Percentiles rank a stretch among this genome's conserved stretches.
phyloP scores from a whole-genome alignment of 2,113 vertebrate species.

The Rhabdornis inornatus region DNA sequence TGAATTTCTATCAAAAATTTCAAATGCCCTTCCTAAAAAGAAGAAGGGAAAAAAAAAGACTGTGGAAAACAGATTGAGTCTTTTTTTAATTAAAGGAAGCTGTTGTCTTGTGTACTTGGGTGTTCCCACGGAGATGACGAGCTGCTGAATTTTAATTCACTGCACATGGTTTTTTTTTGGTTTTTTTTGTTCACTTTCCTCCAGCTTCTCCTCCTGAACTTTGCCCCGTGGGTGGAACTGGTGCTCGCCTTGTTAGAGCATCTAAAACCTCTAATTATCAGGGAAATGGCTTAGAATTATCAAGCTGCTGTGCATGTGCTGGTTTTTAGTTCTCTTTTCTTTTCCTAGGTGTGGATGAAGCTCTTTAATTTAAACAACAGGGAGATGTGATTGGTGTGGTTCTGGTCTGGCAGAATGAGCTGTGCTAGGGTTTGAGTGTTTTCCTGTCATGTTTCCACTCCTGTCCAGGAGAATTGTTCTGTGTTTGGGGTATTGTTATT shows the following conservation, averaged over 20 bases:
- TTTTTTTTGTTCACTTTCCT: not conserved
- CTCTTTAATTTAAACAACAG: not conserved
- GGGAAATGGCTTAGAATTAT: not conserved
- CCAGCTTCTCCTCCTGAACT: not conserved
- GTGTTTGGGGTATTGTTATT: not conserved
- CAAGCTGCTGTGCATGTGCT: not conserved
- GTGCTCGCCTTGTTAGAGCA: conserved; percentile 12
- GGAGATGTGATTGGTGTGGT: not conserved
- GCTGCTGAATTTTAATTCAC: not conserved
- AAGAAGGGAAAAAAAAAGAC: not conserved
- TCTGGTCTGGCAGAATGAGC: not conserved
- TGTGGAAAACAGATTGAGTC: not conserved
- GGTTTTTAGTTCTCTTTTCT: not conserved
- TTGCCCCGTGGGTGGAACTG: conserved; percentile 7
- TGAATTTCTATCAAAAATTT: not conserved
- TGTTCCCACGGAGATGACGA: not conserved
- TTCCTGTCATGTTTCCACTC: not conserved
- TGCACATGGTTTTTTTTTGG: not conserved
- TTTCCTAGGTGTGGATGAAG: not conserved
- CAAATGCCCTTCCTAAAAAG: not conserved
- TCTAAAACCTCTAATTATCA: conserved; percentile 1
- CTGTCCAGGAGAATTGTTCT: not conserved
- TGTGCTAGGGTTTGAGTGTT: not conserved
- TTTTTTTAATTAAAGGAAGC: conserved; percentile 3
- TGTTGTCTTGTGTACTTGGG: conserved; percentile 11